phyloP scores from a whole-genome alignment of 2,113 vertebrate genomes.

The Hippocampus barbouri region DNA sequence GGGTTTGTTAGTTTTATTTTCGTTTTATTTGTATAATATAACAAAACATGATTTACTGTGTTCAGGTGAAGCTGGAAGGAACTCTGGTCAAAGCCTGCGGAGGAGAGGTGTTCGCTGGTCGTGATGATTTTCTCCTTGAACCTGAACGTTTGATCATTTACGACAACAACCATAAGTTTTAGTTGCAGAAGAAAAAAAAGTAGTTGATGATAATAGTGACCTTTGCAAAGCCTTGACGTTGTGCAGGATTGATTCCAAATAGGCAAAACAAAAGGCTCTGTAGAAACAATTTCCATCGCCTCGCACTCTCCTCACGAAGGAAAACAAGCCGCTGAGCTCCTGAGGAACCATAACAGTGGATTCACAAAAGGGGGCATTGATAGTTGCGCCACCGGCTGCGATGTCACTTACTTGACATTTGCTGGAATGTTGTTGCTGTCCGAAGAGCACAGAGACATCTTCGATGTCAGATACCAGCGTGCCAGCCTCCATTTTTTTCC shows the following conservation, averaged over 20 bases:
- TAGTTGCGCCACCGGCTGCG: not conserved
- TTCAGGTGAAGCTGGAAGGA: constrained; percentile 69
- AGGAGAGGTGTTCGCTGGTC: constrained; percentile 55
- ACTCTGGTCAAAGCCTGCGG: constrained; percentile 68
- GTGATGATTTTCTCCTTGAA: constrained; percentile 71
- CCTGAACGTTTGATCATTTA: constrained; percentile 48
- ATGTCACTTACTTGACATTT: constrained; percentile 65
- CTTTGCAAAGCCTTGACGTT: constrained; percentile 67
- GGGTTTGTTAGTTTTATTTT: too few relatives aligned
- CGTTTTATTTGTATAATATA: not conserved
- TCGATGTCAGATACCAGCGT: constrained; percentile 69
- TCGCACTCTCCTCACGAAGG: constrained; percentile 72
- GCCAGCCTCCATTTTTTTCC: constrained; percentile 57
- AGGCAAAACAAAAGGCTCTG: constrained; percentile 77
- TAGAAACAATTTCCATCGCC: constrained; percentile 88
- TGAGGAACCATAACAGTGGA: constrained; percentile 39
- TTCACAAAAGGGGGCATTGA: not conserved
- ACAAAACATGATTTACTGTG: constrained; percentile 48
- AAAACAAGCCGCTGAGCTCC: constrained; percentile 75
- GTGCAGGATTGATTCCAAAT: constrained; percentile 73
- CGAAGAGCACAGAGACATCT: constrained; percentile 72
- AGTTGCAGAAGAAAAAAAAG: not conserved
- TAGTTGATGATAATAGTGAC: constrained; percentile 52
- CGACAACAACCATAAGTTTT: not conserved
- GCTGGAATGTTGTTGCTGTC: constrained; percentile 58